Conservation (phyloP, 2,888 invertebrate genomes). For the Leptopterna dolabrata region DNA sequence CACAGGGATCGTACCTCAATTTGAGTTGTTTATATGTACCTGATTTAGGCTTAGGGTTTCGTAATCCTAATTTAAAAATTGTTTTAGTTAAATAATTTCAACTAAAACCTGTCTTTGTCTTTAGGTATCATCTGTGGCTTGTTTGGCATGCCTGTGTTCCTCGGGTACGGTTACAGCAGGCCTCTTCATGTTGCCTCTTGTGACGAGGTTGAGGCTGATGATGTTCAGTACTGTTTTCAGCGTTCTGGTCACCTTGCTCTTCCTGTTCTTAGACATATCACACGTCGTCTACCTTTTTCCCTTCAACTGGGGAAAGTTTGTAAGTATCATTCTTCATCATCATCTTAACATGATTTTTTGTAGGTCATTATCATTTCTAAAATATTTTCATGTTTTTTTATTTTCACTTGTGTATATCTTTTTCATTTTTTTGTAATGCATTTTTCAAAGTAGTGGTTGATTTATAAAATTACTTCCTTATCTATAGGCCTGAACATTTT, state of each 20-base stretch:
- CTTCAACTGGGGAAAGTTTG: constrained; percentile 83
- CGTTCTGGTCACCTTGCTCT: constrained; percentile 78
- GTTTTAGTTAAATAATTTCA: no score
- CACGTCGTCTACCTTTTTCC: constrained; percentile 83
- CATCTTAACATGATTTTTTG: background rate
- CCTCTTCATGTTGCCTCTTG: constrained; percentile 81
- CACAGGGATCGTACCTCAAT: no score
- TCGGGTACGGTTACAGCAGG: constrained; percentile 82
- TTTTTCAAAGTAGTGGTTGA: no score
- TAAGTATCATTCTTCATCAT: constrained; percentile 68
- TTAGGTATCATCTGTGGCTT: constrained; percentile 63
- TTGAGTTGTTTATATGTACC: no score
- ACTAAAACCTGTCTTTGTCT: constrained; percentile 12
- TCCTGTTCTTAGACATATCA: constrained; percentile 83
- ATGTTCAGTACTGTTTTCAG: constrained; percentile 82
- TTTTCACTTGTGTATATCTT: no score
- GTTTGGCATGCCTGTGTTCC: constrained; percentile 78
- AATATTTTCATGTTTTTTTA: background rate
- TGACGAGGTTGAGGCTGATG: constrained; percentile 80
- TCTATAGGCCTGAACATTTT: no score
- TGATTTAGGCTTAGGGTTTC: no score
- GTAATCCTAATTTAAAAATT: no score
- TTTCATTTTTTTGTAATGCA: no score
- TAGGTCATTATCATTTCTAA: no score
- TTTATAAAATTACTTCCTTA: no score